Evolutionary conservation across 2,888 invertebrate genomes (phyloP).

Genomic region (Drosophila gaucha): DNA sequence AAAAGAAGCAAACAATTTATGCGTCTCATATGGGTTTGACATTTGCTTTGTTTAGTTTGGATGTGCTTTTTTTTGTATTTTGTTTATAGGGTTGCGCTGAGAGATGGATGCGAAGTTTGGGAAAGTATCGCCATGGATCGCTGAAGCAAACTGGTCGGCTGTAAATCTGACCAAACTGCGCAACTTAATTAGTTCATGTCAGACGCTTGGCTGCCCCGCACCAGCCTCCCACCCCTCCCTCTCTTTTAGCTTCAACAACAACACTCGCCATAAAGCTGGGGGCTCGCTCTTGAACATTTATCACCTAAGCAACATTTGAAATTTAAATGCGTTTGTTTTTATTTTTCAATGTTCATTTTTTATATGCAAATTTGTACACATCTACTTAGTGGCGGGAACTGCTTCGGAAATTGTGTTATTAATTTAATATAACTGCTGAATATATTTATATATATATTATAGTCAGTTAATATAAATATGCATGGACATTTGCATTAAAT

Average conservation of each 20-base stretch:
- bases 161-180: constrained; percentile 63
- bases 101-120: constrained; percentile 28
- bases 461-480: constrained; percentile 52
- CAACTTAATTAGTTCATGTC: constrained; percentile 75
- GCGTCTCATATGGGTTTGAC: constrained; percentile 52
- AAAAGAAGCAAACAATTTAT: constrained; percentile 48
- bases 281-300: constrained; percentile 57
- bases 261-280: constrained; percentile 10
- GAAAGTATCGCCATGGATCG: constrained; percentile 60
- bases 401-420: constrained; percentile 36
- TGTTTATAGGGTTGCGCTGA: constrained; percentile 12
- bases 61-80: not conserved
- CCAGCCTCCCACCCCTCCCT: not conserved
- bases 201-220: constrained; percentile 47
- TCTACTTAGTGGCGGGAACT: constrained; percentile 19
- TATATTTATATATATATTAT: constrained; percentile 14
- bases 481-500: constrained; percentile 35
- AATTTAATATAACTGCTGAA: constrained; percentile 46
- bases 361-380: constrained; percentile 51
- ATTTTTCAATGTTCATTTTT: constrained; percentile 19
- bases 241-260: constrained; percentile 2
- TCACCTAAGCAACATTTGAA: constrained; percentile 55
- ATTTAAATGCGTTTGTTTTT: constrained; percentile 41
- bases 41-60: constrained; percentile 41
- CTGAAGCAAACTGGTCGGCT: constrained; percentile 39